Conservation (phyloP, 2,797 vertebrate genomes). For the Telmatherina bonti region DNA sequence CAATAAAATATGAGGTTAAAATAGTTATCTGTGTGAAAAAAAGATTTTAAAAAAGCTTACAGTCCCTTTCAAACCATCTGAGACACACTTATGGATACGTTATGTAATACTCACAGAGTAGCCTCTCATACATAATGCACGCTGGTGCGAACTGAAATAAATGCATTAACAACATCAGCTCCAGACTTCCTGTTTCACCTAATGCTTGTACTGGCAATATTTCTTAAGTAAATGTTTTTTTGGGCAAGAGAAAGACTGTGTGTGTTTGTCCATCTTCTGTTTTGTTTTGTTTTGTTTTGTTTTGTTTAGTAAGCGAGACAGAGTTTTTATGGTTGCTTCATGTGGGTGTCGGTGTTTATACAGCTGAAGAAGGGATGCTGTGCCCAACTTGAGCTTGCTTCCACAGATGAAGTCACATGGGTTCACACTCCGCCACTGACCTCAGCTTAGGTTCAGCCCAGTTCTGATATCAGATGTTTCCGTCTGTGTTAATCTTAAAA, state of each 20-base stretch:
- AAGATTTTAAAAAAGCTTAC: not conserved
- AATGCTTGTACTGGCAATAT: slow-evolving; percentile 49
- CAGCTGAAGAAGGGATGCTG: slow-evolving; percentile 73
- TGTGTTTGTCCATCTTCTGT: slow-evolving; percentile 19
- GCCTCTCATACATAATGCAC: slow-evolving; percentile 22
- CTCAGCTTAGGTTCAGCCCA: slow-evolving; percentile 68
- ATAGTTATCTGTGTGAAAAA: not conserved
- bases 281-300: slow-evolving; percentile 42
- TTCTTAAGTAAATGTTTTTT: slow-evolving; percentile 45
- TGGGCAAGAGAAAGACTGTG: slow-evolving; percentile 11
- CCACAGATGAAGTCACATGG: slow-evolving; percentile 50
- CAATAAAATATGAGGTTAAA: not conserved
- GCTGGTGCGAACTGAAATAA: slow-evolving; percentile 40
- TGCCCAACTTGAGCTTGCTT: slow-evolving; percentile 58
- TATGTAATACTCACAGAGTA: slow-evolving; percentile 31
- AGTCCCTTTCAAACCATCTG: slow-evolving; percentile 1
- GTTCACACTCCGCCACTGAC: slow-evolving; percentile 42
- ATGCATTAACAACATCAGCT: slow-evolving; percentile 36
- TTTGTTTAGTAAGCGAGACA: slow-evolving; percentile 32
- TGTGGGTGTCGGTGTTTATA: slow-evolving; percentile 69
- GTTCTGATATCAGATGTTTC: slow-evolving; percentile 57
- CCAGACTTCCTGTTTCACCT: slow-evolving; percentile 58
- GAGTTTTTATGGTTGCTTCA: slow-evolving; percentile 32
- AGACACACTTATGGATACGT: slow-evolving; percentile 40
- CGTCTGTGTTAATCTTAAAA: slow-evolving; percentile 44